Conservation (phyloP, 2,113 vertebrate species). For the Nibea albiflora region DNA sequence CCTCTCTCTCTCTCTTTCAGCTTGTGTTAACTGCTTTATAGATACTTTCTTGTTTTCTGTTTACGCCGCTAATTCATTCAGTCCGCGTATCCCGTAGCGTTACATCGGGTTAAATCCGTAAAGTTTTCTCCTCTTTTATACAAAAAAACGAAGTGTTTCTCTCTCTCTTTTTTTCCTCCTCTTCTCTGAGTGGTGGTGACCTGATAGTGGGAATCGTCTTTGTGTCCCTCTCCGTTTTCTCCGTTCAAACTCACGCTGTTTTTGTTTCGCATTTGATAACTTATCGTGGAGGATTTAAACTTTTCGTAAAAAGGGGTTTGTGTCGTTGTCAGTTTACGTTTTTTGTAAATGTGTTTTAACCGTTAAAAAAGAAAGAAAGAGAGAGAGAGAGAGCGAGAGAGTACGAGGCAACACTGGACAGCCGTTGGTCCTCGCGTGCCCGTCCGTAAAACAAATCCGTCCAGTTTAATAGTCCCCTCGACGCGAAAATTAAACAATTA, state of each 20-base stretch:
- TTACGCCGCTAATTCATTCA: slow-evolving; percentile 31
- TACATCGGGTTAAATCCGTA: slow-evolving; percentile 41
- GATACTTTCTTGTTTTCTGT: slow-evolving; percentile 65
- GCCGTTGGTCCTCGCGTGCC: slow-evolving; percentile 78
- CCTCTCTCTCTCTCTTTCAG: slow-evolving; percentile 13
- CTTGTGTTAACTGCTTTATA: slow-evolving; percentile 60
- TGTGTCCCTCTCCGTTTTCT: slow-evolving; percentile 73
- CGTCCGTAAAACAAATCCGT: slow-evolving; percentile 75
- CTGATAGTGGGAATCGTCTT: slow-evolving; percentile 83
- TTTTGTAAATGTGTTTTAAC: slow-evolving; percentile 40
- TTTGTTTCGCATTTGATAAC: slow-evolving; percentile 52
- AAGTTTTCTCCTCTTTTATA: slow-evolving; percentile 57
- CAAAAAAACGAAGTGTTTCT: slow-evolving; percentile 64
- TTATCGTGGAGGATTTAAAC: slow-evolving; percentile 58
- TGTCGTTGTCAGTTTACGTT: not conserved
- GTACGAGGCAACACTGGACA: slow-evolving; percentile 57
- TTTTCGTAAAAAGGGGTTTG: slow-evolving; percentile 21
- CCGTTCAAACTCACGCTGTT: slow-evolving; percentile 46
- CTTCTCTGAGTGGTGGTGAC: slow-evolving; percentile 70
- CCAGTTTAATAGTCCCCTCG: slow-evolving; percentile 74
- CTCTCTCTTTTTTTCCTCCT: slow-evolving; percentile 41
- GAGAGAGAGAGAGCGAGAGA: not conserved
- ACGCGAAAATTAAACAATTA: slow-evolving; percentile 78
- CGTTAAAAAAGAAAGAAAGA: slow-evolving; percentile 59
- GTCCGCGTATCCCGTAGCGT: slow-evolving; percentile 4